Percentiles rank a stretch among this genome's conserved stretches.
Conservation (phyloP, 2,113 vertebrate species). For the Philantomba maxwellii region DNA sequence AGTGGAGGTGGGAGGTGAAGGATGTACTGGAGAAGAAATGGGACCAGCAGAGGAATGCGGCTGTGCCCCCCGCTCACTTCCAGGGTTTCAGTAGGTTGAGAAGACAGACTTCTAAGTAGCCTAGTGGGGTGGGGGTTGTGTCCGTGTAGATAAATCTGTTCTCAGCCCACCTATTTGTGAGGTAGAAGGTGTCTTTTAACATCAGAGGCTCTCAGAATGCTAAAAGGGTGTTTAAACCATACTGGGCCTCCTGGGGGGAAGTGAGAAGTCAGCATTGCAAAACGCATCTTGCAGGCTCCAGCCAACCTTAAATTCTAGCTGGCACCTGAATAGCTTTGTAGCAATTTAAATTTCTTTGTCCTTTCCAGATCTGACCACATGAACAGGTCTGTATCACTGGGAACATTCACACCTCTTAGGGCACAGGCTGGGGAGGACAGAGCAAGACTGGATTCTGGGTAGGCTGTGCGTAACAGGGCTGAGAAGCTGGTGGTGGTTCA, state of each 20-base stretch:
- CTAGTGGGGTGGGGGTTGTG: constrained; percentile 1
- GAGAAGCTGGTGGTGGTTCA: background rate
- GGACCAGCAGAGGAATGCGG: background rate
- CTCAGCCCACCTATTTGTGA: constrained; percentile 4
- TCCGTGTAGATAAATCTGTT: constrained; percentile 44
- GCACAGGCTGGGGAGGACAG: background rate
- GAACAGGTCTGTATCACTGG: background rate
- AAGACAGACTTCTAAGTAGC: constrained; percentile 15
- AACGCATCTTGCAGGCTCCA: constrained; percentile 22
- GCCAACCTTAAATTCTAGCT: constrained; percentile 54
- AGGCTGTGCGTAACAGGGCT: background rate
- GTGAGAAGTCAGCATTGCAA: constrained; percentile 46
- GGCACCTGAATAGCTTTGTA: constrained; percentile 20
- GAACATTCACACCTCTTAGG: background rate
- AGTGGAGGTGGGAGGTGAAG: background rate
- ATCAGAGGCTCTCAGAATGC: constrained; percentile 40
- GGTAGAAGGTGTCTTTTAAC: constrained; percentile 34
- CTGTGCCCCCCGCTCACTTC: background rate
- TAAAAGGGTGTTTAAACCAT: constrained; percentile 52
- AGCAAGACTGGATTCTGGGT: background rate
- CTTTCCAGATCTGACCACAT: background rate
- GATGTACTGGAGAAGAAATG: background rate
- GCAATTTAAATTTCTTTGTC: constrained; percentile 46
- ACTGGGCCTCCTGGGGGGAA: background rate
- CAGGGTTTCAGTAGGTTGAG: background rate